A percentile compares a stretch with the other conserved stretches of the same genome.
Evolutionary conservation across 1,140 invertebrate genomes (phyloP).

Genomic region (Rhopalosiphum maidis): DNA sequence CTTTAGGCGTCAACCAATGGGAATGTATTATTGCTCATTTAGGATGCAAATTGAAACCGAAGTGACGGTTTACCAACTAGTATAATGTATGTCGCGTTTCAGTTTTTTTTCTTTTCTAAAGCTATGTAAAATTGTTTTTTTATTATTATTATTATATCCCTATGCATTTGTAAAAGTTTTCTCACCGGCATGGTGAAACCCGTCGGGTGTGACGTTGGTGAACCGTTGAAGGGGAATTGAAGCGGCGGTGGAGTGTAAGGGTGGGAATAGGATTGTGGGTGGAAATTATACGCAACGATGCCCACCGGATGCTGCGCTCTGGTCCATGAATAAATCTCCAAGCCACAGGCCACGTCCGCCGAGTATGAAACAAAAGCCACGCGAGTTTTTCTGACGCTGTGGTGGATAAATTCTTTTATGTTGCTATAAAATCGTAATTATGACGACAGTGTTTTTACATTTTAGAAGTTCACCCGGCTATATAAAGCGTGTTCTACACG

Average conservation of each 20-base stretch:
- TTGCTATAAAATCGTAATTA: not conserved
- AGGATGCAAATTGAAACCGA: not conserved
- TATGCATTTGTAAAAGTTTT: not conserved
- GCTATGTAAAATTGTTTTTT: not conserved
- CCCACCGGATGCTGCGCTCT: not conserved
- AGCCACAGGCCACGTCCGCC: not conserved
- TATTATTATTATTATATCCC: not conserved
- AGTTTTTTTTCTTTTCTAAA: not conserved
- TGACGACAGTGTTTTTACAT: not conserved
- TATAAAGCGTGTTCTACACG: not conserved
- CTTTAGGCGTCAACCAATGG: not conserved
- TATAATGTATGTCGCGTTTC: not conserved
- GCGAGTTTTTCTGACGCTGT: not conserved
- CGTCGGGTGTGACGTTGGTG: not conserved
- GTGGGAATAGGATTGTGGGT: not conserved
- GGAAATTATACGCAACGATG: not conserved
- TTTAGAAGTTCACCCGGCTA: not conserved
- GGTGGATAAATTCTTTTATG: constrained; percentile 13
- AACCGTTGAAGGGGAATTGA: not conserved
- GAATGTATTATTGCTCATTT: not conserved
- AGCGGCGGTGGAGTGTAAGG: not conserved
- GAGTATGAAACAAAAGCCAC: constrained; percentile 16
- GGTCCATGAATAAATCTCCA: constrained; percentile 37
- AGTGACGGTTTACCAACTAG: not conserved
- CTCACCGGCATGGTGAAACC: not conserved